Conservation (phyloP, 2,797 vertebrate genomes). For the Enteromius unitaeniatus region DNA sequence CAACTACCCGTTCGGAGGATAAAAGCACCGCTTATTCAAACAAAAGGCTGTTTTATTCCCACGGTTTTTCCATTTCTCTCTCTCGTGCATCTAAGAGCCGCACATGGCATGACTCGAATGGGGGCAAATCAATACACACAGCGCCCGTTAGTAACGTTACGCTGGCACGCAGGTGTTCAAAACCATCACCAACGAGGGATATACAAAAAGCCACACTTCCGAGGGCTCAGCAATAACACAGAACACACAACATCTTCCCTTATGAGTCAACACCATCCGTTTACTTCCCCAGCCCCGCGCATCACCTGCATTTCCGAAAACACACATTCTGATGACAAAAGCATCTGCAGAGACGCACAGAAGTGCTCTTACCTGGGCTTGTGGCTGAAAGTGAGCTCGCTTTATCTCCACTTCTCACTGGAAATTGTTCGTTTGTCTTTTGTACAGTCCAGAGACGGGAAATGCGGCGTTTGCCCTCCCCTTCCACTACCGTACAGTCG, state of each 20-base stretch:
- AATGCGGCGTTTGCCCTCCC: slow-evolving; percentile 72
- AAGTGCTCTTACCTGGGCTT: slow-evolving; percentile 31
- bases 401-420: slow-evolving; percentile 40
- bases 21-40: background rate
- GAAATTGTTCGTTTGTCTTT: slow-evolving; percentile 35
- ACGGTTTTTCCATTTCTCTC: background rate
- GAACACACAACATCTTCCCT: background rate
- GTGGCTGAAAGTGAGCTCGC: slow-evolving; percentile 33
- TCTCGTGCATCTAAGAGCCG: slow-evolving; percentile 20
- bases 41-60: slow-evolving; percentile 37
- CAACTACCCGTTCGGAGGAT: background rate
- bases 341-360: slow-evolving; percentile 31
- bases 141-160: slow-evolving; percentile 21
- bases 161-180: slow-evolving; percentile 43
- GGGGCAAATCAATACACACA: slow-evolving; percentile 49
- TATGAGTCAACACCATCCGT: slow-evolving; percentile 17
- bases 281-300: slow-evolving; percentile 33
- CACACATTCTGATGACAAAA: slow-evolving; percentile 39
- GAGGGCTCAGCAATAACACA: background rate
- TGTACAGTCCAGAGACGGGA: slow-evolving; percentile 66
- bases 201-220: background rate
- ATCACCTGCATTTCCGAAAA: slow-evolving; percentile 37
- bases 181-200: slow-evolving; percentile 12
- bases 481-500: slow-evolving; percentile 65
- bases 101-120: slow-evolving; percentile 50